phyloP scores from a whole-genome alignment of 1,140 invertebrate species.

The Spodoptera litura region DNA sequence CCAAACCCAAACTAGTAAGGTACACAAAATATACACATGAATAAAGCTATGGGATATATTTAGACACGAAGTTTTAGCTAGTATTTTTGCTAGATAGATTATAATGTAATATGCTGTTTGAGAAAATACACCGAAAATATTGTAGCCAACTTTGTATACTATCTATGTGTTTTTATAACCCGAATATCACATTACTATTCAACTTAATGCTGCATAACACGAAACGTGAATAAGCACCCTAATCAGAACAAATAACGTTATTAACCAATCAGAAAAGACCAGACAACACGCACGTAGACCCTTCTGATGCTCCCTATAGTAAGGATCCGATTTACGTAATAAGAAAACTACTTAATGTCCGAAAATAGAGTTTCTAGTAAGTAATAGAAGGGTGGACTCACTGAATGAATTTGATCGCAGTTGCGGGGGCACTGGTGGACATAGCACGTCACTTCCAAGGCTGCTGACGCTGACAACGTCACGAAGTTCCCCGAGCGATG shows the following conservation, averaged over 20 bases:
- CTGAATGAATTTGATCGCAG: conserved; percentile 89
- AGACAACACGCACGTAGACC: no score
- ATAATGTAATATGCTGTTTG: no score
- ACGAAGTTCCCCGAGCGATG: conserved; percentile 87
- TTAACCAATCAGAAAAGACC: no score
- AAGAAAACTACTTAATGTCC: neutral
- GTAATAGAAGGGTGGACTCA: conserved; percentile 75
- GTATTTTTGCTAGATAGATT: no score
- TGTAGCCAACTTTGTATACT: no score
- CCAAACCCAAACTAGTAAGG: conserved; percentile 1
- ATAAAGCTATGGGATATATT: neutral
- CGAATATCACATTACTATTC: no score
- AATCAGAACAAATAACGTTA: no score
- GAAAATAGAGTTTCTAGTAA: neutral
- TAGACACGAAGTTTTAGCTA: neutral
- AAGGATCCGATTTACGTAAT: no score
- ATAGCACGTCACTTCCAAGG: conserved; percentile 82
- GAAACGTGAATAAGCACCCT: no score
- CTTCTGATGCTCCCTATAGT: no score
- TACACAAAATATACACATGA: neutral
- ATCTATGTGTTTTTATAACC: no score
- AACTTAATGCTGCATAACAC: no score
- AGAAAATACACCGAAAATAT: neutral
- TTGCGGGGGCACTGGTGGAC: conserved; percentile 83
- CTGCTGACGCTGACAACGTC: conserved; percentile 85